Percentiles rank a stretch among this genome's conserved stretches.
Evolutionary conservation across 2,888 invertebrate genomes (phyloP).

Genomic region (Synanthedon andrenaeformis): DNA sequence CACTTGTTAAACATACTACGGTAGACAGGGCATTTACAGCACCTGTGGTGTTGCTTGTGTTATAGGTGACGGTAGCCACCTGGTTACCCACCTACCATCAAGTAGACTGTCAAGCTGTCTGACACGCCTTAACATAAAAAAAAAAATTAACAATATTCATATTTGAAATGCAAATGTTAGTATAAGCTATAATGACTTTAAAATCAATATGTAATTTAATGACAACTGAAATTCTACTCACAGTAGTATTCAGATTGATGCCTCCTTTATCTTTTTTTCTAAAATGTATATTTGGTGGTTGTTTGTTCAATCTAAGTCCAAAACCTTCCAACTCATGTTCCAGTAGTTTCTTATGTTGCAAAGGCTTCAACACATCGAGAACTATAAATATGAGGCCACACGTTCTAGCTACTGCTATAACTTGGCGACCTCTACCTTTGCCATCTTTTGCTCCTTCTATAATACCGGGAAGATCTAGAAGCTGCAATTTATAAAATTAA

Average conservation of each 20-base stretch:
- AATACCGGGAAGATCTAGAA: conserved; percentile 98
- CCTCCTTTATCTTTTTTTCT: conserved; percentile 99
- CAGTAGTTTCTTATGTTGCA: conserved; percentile 94
- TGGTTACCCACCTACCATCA: no score
- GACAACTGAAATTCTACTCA: conserved; percentile 30
- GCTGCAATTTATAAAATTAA: conserved; percentile 54
- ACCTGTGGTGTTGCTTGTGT: no score
- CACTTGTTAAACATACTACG: no score
- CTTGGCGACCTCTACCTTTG: conserved; percentile 98
- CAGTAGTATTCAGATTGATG: conserved; percentile 92
- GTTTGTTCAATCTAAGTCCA: conserved; percentile 94
- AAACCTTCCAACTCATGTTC: conserved; percentile 99
- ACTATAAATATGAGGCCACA: conserved; percentile 98
- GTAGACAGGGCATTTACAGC: no score
- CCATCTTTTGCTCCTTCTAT: conserved; percentile 99
- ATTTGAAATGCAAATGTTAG: no score
- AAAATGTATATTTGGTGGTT: conserved; percentile 96
- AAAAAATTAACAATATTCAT: no score
- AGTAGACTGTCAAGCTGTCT: no score
- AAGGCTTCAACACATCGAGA: conserved; percentile 95
- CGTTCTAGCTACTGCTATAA: conserved; percentile 98
- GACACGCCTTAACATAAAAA: no score
- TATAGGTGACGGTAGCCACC: no score
- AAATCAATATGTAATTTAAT: not conserved
- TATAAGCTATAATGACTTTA: no score